phyloP scores from a whole-genome alignment of 2,888 invertebrate species.

The Cylloceria caligata region DNA sequence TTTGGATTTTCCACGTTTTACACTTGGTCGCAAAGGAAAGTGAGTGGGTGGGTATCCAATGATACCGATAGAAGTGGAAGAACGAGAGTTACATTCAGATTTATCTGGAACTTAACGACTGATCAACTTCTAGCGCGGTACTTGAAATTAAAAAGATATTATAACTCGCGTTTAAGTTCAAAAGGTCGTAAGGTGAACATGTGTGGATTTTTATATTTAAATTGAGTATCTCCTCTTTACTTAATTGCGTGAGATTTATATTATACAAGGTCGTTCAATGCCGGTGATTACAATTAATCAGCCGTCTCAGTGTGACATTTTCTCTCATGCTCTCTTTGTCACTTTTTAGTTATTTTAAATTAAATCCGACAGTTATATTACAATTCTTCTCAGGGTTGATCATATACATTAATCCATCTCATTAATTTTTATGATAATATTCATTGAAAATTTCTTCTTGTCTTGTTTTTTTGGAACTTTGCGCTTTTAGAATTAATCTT shows the following conservation, averaged over 20 bases:
- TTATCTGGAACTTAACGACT: neutral
- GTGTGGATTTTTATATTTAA: neutral
- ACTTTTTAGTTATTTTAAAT: too few species aligned
- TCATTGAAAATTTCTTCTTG: too few species aligned
- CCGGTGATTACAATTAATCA: too few species aligned
- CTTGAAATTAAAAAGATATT: neutral
- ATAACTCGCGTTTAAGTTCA: neutral
- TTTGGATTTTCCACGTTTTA: slow-evolving; percentile 40
- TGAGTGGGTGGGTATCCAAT: slow-evolving; percentile 28
- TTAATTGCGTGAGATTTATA: neutral
- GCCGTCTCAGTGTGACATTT: too few species aligned
- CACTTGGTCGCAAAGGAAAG: slow-evolving; percentile 43
- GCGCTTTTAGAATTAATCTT: too few species aligned
- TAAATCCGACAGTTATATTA: too few species aligned
- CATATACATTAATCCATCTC: too few species aligned
- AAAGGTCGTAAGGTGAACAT: neutral
- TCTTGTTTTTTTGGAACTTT: too few species aligned
- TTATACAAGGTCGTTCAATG: neutral
- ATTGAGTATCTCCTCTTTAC: neutral
- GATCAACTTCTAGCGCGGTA: neutral
- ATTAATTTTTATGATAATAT: too few species aligned
- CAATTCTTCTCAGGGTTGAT: too few species aligned
- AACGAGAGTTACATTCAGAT: slow-evolving; percentile 6
- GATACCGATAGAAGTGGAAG: slow-evolving; percentile 22
- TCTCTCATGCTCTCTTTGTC: too few species aligned